Base-by-base conservation (phyloP, 1,140 invertebrate species). In the Aphaenogaster ashmeadi region DNA sequence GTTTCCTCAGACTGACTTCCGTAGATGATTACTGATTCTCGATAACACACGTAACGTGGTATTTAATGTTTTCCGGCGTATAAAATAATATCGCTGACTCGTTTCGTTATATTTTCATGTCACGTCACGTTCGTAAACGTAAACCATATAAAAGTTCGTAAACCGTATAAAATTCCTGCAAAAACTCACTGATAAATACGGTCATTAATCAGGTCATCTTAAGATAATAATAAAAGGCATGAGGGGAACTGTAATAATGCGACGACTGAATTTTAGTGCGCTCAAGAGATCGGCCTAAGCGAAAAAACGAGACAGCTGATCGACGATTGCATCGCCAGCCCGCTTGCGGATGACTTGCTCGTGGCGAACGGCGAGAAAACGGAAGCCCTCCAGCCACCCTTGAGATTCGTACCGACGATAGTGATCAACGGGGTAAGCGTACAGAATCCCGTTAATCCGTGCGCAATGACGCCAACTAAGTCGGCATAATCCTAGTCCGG, bases 321-420 rank as follows among this genome's bases (percentile, higher is more conserved):
- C 89, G 93, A 94, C 1, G 79, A 93, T 2, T 96, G 96, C 8
- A 91, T 92, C 0, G 92, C 94, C 18, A 87, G 67, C 13, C 9
- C 71, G 0, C 11, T 80, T 33, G 96, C 96, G 5, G 94, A 96
- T 75, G 92, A 95, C n/a, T 91, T 97, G 38, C 92, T 97, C 8
- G 96, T 96, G 0, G 60, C 92, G 0, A 93, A 96, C 77, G 97
- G 97, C 0, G 95, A 96, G 80, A 96, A 96, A 91, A 97, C 97
- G 0, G 94, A 95, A 6, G 87, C 89, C 3, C 89, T 97, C 1
- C 91, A 95, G 41, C 95, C 96, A 1, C 93, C 93, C 1, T 93
- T 97, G 1, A 90, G 93, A 27, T 97, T 97, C 88, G 97, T 97
- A 1, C 97, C 97, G 0, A 97, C 97, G 38, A 94, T 97, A 56